A percentile compares a stretch with the other conserved stretches of the same genome.
Conservation (phyloP, 2,797 vertebrate genomes). For the Acrossocheilus wenchowensis region DNA sequence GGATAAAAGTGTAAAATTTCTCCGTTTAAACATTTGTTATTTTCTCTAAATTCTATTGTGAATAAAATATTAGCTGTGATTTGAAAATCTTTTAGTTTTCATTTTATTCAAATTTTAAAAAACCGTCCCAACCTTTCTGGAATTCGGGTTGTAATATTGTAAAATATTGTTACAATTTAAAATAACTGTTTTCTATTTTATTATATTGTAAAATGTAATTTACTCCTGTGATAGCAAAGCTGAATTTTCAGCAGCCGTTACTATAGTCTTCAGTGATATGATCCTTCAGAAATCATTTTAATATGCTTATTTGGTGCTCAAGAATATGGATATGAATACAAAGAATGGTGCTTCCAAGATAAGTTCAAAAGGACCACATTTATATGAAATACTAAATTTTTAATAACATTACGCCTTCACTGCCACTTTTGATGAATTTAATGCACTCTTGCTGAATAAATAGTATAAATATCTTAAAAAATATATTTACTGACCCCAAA, state of each 20-base stretch:
- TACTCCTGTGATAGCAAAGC: not conserved
- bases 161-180: not conserved
- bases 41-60: too few species aligned
- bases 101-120: too few species aligned
- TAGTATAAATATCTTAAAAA: not conserved
- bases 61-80: too few species aligned
- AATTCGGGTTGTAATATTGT: too few species aligned
- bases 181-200: not conserved
- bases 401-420: not conserved
- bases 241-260: not conserved
- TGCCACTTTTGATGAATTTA: not conserved
- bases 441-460: not conserved
- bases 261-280: not conserved
- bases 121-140: too few species aligned
- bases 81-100: too few species aligned
- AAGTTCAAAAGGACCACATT: not conserved
- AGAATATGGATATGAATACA: not conserved
- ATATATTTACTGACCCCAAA: not conserved
- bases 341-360: not conserved
- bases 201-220: not conserved
- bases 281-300: not conserved
- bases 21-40: too few species aligned
- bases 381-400: not conserved
- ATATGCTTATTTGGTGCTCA: not conserved
- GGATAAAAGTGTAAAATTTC: too few species aligned